Evolutionary conservation across 2,888 invertebrate genomes (phyloP), one percentile per base, ranked within the genome.

Genomic region (Tenodera sinensis): DNA sequence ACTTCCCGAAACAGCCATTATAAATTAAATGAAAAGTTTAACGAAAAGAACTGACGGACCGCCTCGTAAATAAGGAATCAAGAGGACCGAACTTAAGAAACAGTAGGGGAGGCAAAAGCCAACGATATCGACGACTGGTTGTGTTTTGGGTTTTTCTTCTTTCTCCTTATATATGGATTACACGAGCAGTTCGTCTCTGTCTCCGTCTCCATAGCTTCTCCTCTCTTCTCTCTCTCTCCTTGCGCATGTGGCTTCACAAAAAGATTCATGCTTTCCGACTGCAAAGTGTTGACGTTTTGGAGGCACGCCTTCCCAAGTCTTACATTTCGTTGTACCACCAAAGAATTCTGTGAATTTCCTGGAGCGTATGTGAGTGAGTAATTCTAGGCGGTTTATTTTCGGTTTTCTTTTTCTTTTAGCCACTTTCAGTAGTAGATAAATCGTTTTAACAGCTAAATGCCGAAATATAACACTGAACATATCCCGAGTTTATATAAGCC

Each of bases 1-100:
- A 88, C 28, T 88, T 82, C 81, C 85, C 88, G 20, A 25, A 34
- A 89, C 85, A 85, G 81, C 89, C 85, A 84, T 88, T 85, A 89
- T 89, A 89, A 89, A 89, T 89, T 89, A 89, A 89, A 85, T 54
- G 88, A 88, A 85, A 88, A 47, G 83, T 83, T 87, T 83, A 89
- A 87, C 88, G 87, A 83, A 71, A 88, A 89, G 81, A 81, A 85
- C 85, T 89, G 88, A 89, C 85, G 88, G 85, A 30, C 88, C 54
- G 54, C 88, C 84, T 88, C 85, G 87, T 71, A 89, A 87, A 89
- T 89, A 89, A 89, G 71, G 86, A 81, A 81, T 28, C 86, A 54
- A 71, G 54, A 71, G 54, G 54, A 71, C 54, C 54, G 54, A 42
- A 71, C 54, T 71, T 71, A 71, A 71, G 54, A 71, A 71, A 25